Base-by-base conservation (phyloP, 2,888 invertebrate species). In the Lithodes maja region DNA sequence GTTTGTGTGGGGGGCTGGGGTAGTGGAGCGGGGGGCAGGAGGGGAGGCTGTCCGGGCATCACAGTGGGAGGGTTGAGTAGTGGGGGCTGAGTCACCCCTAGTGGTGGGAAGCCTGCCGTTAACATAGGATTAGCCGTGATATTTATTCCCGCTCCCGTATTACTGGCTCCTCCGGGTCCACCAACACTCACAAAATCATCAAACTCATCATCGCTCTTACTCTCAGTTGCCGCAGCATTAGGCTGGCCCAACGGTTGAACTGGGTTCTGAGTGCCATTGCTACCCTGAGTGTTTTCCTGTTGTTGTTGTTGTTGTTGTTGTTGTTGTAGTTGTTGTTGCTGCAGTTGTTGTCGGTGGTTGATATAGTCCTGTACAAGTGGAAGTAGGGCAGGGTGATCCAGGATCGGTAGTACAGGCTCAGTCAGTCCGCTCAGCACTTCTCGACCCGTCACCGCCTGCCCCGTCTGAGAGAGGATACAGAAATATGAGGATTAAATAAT, bases 351-450 rank as follows among this genome's bases (percentile, higher is more conserved):
- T 9, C 82, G 83, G n/a, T 86, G 81, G 69, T 88, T 85, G 53
- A 90, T 74, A 74, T 89, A 85, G 61, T 89, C 88, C 74, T 89
- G 88, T 49, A 89, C 88, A 49, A 90, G 85, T n/a, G 90, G 88
- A 3, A 88, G 50, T 7, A 90, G 88, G 7, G 88, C 90, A 7
- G 90, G 90, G 74, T 90, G 90, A 54, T 90, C 90, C 49, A 90
- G 85, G 52, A 90, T 54, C 2, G 90, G 90, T 15, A 90, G 75
- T 3, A 90, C 68, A 12, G 90, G 86, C 54, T 90, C 90, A 52
- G 69, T 54, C 2, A 83, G 33, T 7, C 69, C 75, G 17, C 83
- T 75, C 15, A 90, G 80, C 5, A 90, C 69, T 12, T 88, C 90
- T 33, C 86, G 83, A 50, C 75, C 83, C 9, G 88, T 83, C 61